phyloP scores from a whole-genome alignment of 2,113 vertebrate species.

The Nothoprocta pentlandii region DNA sequence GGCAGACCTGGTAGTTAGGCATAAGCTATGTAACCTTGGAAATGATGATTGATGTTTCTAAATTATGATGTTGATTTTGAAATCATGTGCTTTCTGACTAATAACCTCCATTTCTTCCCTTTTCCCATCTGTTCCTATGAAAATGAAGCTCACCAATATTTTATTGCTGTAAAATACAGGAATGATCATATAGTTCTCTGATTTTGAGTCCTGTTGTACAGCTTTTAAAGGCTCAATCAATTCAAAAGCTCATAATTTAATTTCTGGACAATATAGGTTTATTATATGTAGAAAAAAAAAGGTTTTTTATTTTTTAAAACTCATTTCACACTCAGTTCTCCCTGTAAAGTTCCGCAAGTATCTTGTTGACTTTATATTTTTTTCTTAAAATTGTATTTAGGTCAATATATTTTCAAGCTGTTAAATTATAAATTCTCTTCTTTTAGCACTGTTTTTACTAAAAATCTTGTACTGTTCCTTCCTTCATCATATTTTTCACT shows the following conservation, averaged over 20 bases:
- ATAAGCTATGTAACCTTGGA: background rate
- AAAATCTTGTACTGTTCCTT: background rate
- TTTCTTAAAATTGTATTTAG: background rate
- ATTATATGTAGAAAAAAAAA: background rate
- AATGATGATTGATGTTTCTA: background rate
- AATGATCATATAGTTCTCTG: background rate
- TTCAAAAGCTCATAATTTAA: constrained; percentile 6
- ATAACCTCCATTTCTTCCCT: background rate
- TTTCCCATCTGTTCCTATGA: background rate
- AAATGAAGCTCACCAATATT: background rate
- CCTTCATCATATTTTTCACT: background rate
- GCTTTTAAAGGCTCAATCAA: background rate
- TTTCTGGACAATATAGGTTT: background rate
- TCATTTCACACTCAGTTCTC: background rate
- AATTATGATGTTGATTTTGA: background rate
- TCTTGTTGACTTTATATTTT: background rate
- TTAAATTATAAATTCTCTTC: background rate
- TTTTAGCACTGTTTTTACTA: background rate
- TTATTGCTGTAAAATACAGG: background rate
- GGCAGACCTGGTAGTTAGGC: background rate
- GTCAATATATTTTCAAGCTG: background rate
- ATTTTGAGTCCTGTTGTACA: background rate
- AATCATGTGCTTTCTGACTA: background rate
- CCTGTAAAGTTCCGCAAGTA: background rate
- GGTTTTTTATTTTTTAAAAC: background rate